Conservation (phyloP, 2,113 vertebrate genomes). For the Pseudolaguvia tuberculata region DNA sequence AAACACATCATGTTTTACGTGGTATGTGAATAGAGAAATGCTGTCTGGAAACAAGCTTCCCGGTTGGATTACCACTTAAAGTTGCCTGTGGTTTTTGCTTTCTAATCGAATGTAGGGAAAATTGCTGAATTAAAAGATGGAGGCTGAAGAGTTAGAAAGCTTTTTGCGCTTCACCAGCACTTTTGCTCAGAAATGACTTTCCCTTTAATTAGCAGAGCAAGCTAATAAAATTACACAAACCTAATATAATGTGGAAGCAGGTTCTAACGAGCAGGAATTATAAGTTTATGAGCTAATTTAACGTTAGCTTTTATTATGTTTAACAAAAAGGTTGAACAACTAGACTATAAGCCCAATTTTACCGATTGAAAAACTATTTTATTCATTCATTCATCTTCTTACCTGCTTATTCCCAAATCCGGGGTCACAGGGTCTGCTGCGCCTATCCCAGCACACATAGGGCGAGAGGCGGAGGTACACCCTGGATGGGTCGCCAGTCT, state of each 20-base stretch:
- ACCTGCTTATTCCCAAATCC: no score
- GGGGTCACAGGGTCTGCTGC: no score
- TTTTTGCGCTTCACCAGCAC: conserved; percentile 26
- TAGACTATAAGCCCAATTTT: no score
- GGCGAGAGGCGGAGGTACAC: no score
- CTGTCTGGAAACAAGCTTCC: conserved; percentile 52
- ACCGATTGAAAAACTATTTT: no score
- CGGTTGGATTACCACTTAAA: conserved; percentile 60
- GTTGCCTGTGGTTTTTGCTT: conserved; percentile 38
- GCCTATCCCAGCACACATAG: no score
- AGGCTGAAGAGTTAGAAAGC: conserved; percentile 34
- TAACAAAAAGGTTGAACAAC: background rate
- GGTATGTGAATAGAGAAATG: conserved; percentile 51
- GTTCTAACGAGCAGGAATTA: background rate
- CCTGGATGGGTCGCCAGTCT: no score
- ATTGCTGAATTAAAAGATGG: conserved; percentile 34
- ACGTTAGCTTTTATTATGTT: background rate
- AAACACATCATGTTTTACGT: conserved; percentile 44
- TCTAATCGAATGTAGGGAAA: conserved; percentile 47
- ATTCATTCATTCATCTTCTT: no score
- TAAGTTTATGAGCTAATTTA: background rate
- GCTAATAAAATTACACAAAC: background rate
- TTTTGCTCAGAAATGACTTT: background rate
- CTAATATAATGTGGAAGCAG: background rate
- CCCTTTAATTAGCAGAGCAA: background rate